Evolutionary conservation across 35 echinoderm and acorn worm species (phyloP).

Genomic region (Ophioderma brevispina): DNA sequence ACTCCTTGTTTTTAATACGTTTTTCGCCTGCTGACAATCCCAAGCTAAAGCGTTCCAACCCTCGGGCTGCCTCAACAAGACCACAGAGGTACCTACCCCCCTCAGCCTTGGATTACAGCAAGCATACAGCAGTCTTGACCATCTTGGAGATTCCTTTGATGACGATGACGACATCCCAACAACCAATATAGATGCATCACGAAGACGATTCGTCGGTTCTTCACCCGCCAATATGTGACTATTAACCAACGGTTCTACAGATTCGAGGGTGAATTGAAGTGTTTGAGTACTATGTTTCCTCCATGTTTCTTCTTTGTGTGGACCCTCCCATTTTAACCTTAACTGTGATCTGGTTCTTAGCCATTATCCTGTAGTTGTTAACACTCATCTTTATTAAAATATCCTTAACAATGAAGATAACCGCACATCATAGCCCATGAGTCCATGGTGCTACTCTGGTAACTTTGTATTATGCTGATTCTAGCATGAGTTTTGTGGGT

Average conservation of each 20-base stretch:
- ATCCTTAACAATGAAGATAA: too few relatives aligned
- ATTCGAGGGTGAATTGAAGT: neutral
- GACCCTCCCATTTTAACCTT: too few relatives aligned
- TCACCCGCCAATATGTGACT: neutral
- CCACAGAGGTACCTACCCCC: neutral
- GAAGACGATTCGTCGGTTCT: neutral
- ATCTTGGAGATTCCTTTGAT: neutral
- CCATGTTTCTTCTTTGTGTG: too few relatives aligned
- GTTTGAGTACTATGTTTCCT: too few relatives aligned
- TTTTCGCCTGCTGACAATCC: constrained; percentile 21
- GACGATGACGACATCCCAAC: neutral
- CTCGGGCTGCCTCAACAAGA: constrained; percentile 29
- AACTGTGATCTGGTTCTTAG: too few relatives aligned
- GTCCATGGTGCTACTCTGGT: too few relatives aligned
- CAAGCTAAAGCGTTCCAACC: constrained; percentile 54
- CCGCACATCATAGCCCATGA: too few relatives aligned
- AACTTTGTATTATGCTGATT: too few relatives aligned
- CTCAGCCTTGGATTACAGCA: neutral
- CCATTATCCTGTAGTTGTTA: too few relatives aligned
- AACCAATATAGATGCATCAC: constrained; percentile 1
- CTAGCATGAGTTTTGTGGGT: too few relatives aligned
- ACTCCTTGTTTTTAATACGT: constrained; percentile 17
- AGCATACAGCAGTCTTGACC: neutral
- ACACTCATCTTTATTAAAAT: too few relatives aligned
- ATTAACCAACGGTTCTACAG: neutral